phyloP scores from a whole-genome alignment of 2,797 vertebrate genomes.

The Sebastes oblongus region DNA sequence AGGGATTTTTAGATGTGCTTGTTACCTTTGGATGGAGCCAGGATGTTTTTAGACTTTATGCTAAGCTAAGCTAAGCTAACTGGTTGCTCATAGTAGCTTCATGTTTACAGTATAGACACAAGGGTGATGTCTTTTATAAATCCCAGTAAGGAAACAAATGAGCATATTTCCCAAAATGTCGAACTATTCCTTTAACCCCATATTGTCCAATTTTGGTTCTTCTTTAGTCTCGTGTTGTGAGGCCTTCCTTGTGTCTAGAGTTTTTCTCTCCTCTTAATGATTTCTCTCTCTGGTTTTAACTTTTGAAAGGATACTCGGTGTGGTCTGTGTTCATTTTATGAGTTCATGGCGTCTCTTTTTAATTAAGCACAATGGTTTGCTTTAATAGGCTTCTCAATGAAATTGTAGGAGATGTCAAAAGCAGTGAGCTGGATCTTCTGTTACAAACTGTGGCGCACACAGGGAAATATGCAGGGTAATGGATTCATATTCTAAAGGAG shows the following conservation, averaged over 20 bases:
- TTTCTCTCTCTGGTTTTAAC: not conserved
- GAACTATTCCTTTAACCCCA: not conserved
- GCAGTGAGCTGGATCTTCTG: not conserved
- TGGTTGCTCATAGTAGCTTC: not conserved
- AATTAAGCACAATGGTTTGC: not conserved
- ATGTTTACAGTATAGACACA: not conserved
- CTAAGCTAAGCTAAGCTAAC: not conserved
- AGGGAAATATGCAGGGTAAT: slow-evolving; percentile 6
- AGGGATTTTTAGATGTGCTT: no score
- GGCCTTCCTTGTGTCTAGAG: not conserved
- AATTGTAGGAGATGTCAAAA: slow-evolving; percentile 15
- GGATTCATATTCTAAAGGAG: slow-evolving; percentile 48
- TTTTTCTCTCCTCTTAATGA: not conserved
- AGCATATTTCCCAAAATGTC: not conserved
- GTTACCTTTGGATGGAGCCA: no score
- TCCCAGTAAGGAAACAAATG: not conserved
- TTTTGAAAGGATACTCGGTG: not conserved
- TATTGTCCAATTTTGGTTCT: not conserved
- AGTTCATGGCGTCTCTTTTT: not conserved
- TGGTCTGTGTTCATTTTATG: not conserved
- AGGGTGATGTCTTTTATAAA: not conserved
- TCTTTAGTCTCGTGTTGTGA: not conserved
- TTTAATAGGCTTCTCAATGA: not conserved
- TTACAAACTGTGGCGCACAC: not conserved
- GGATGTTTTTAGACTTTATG: not conserved